phyloP scores from a whole-genome alignment of 2,888 invertebrate species.

The Holacanthella duospinosa region DNA sequence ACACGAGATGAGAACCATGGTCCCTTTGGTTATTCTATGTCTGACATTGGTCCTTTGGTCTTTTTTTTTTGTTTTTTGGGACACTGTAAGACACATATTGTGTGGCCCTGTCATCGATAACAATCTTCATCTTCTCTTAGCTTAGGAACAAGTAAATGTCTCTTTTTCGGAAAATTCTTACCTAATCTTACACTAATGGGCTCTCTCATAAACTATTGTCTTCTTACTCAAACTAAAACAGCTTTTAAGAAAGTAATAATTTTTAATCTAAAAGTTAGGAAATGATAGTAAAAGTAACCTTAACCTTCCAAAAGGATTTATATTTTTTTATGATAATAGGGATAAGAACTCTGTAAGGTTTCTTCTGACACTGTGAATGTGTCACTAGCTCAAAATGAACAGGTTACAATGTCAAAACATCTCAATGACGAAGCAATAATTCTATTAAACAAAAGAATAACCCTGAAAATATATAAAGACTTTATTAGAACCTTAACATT shows the following conservation, averaged over 20 bases:
- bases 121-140: not conserved
- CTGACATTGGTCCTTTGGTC: not conserved
- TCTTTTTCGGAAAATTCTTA: not conserved
- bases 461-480: too few relatives aligned
- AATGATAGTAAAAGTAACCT: not conserved
- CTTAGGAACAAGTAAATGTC: not conserved
- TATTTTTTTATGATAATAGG: not conserved
- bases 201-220: too few relatives aligned
- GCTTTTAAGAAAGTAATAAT: too few relatives aligned
- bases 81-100: too few relatives aligned
- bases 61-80: too few relatives aligned
- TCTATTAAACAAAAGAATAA: too few relatives aligned
- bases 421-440: too few relatives aligned
- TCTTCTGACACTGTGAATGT: not conserved
- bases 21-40: not conserved
- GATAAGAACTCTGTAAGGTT: not conserved
- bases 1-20: not conserved
- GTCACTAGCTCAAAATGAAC: too few relatives aligned
- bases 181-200: not conserved
- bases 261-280: too few relatives aligned
- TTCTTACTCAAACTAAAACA: too few relatives aligned
- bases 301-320: not conserved
- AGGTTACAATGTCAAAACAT: too few relatives aligned
- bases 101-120: conserved; percentile 2
- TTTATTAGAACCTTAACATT: too few relatives aligned